These are phyloP conservation scores for Polyodon spathula DNA, from an alignment of 2,113 vertebrate species.

Conservation along the genomic window DNA sequence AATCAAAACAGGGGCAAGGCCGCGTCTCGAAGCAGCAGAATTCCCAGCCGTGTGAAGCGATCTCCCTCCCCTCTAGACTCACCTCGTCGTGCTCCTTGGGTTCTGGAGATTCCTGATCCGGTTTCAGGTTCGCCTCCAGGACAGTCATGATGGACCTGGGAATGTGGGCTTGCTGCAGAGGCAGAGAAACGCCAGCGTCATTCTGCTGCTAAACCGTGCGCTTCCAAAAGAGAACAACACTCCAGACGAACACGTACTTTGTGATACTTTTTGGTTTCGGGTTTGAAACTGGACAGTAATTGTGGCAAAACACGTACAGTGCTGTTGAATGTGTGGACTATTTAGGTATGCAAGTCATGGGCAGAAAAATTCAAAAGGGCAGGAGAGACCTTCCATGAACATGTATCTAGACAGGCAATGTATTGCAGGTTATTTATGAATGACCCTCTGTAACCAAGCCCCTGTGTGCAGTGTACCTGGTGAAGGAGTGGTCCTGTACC, in stretches of 20 bases:
- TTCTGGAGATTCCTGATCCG: conserved; percentile 47
- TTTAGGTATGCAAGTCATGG: no score
- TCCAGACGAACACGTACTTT: no score
- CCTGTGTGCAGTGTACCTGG: no score
- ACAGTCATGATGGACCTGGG: conserved; percentile 73
- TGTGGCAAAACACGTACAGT: neutral
- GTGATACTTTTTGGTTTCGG: neutral
- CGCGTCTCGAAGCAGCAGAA: neutral
- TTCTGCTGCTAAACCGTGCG: neutral
- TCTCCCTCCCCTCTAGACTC: conserved; percentile 31
- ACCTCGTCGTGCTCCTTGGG: conserved; percentile 30
- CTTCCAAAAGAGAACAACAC: neutral
- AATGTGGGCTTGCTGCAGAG: conserved; percentile 75
- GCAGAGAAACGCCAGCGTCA: conserved; percentile 3
- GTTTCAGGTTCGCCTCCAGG: conserved; percentile 65
- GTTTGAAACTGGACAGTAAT: no score
- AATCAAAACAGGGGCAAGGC: no score
- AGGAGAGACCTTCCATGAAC: no score
- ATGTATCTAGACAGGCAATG: no score
- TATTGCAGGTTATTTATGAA: no score
- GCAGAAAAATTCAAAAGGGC: no score
- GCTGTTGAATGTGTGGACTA: no score
- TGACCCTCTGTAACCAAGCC: no score
- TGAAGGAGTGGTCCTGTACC: no score
- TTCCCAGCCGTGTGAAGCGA: neutral